phyloP scores from a whole-genome alignment of 1,140 invertebrate species.

The Doryteuthis pealeii region DNA sequence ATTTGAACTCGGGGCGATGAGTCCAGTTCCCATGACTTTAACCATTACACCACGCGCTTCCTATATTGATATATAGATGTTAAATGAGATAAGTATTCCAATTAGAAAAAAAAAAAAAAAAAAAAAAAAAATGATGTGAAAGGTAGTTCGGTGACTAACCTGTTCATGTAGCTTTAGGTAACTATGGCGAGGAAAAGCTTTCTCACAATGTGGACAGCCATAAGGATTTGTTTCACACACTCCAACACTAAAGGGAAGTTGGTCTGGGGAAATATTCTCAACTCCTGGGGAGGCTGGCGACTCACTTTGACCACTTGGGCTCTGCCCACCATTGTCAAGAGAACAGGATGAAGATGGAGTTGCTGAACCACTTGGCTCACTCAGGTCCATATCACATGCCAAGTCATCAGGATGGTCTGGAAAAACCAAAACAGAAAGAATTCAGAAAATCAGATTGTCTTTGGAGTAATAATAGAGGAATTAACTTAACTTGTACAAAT shows the following conservation, averaged over 20 bases:
- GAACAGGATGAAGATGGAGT: slow-evolving; percentile 29
- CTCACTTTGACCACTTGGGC: slow-evolving; percentile 10
- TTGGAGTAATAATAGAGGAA: too few species aligned
- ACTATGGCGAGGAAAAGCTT: slow-evolving; percentile 82
- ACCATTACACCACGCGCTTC: too few species aligned
- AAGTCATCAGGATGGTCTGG: slow-evolving; percentile 16
- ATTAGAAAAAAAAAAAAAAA: too few species aligned
- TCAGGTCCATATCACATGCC: slow-evolving; percentile 14
- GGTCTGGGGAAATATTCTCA: slow-evolving; percentile 45
- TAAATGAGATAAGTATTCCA: too few species aligned
- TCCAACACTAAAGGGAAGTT: slow-evolving; percentile 69
- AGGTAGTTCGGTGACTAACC: slow-evolving; percentile 64
- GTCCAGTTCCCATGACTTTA: too few species aligned
- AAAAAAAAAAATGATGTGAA: too few species aligned
- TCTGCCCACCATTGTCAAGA: slow-evolving; percentile 14
- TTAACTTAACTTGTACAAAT: too few species aligned
- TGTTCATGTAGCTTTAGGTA: slow-evolving; percentile 92
- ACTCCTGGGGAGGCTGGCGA: slow-evolving; percentile 24
- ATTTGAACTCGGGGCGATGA: too few species aligned
- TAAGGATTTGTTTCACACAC: slow-evolving; percentile 77
- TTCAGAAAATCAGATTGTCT: too few species aligned
- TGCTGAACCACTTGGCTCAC: slow-evolving; percentile 21
- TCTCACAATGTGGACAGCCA: slow-evolving; percentile 87
- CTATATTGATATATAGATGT: too few species aligned
- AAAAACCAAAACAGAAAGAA: neutral